Evolutionary conservation across 2,888 invertebrate species (phyloP), one percentile per base, ranked within the genome.

Genomic region (Papilio elwesi): DNA sequence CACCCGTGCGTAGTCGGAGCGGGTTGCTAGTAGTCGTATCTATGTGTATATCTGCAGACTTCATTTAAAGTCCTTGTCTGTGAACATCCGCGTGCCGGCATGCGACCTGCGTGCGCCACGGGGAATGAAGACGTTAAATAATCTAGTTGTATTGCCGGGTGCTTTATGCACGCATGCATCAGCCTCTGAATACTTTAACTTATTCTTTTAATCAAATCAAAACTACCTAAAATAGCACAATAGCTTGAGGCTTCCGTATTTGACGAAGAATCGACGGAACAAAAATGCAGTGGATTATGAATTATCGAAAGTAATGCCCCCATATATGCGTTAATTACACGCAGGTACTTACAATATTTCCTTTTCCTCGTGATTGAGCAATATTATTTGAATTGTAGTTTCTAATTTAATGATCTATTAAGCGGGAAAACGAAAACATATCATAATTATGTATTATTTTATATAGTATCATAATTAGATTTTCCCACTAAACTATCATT

Each of bases 51-150:
- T 38, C 36, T 49, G 47, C 62, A 38, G 66, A 49, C 51, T 71
- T 71, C 59, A 55, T 66, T 72, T 68, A 16, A 86, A 84, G 82
- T 82, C 82, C 85, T 85, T 88, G 90, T 90, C 85, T 87, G 85
- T 84, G 82, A 76, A 84, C 85, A 88, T 88, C 88, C 88, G 89
- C 89, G 87, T 90, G 91, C 86, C 82, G 80, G 89, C 91, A 90
- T 91, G 92, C 92, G 88, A 90, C 87, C 86, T 88, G 90, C 90
- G 86, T 87, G 87, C 90, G 83, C 90, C 89, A 82, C 88, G 81
- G 90, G 90, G 92, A 93, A 93, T 93, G 90, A 91, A 93, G 93
- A 92, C 90, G 89, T 93, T 92, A 90, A 91, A 92, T 93, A 91
- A 92, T 92, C 92, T 92, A 92, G 90, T 90, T 89, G 86, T 90